Conservation (phyloP, 2,113 vertebrate genomes). For the Orycteropus afer region DNA sequence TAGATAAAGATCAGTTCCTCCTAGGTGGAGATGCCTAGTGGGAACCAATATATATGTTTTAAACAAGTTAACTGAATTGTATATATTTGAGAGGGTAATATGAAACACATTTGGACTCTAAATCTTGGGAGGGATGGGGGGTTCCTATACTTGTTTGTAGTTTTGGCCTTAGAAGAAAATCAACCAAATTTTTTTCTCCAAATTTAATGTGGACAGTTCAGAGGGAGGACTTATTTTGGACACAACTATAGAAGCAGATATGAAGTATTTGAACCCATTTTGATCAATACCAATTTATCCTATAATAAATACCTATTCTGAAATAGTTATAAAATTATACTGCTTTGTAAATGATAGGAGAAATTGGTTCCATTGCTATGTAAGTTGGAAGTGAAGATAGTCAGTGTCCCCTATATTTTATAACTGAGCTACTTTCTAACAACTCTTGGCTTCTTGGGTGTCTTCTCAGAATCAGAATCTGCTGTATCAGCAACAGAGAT, state of each 20-base stretch:
- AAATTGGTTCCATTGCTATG: not conserved
- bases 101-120: constrained; percentile 76
- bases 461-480: constrained; percentile 20
- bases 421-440: constrained; percentile 9
- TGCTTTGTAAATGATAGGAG: not conserved
- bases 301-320: not conserved
- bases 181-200: constrained; percentile 1
- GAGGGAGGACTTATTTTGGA: constrained; percentile 3
- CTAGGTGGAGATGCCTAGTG: constrained; percentile 59
- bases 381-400: constrained; percentile 44
- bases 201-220: constrained; percentile 16
- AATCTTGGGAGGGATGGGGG: constrained; percentile 62
- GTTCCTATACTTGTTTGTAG: constrained; percentile 64
- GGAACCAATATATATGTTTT: constrained; percentile 66
- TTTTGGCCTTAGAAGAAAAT: constrained; percentile 72
- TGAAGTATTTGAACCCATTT: not conserved
- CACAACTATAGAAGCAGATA: not conserved
- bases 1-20: constrained; percentile 75
- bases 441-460: not conserved
- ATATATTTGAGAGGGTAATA: constrained; percentile 60
- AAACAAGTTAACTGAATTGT: constrained; percentile 71
- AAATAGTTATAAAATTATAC: constrained; percentile 28
- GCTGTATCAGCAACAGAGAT: not conserved
- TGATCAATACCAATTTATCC: not conserved
- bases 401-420: not conserved